Base-by-base conservation (phyloP, 2,888 invertebrate species). In the Pammene aurita region DNA sequence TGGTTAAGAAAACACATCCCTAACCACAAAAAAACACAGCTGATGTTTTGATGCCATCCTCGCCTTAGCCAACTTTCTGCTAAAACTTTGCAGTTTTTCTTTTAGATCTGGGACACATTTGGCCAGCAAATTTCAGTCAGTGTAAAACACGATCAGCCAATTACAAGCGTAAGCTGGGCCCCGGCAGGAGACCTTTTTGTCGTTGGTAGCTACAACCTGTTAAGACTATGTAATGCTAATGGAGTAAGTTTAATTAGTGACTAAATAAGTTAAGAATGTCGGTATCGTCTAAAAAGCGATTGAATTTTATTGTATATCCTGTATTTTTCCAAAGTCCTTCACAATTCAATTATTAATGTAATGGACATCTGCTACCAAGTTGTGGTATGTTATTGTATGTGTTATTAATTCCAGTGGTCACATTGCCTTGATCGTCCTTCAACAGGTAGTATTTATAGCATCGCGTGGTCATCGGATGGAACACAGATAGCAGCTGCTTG, bases 401-500 rank as follows among this genome's bases (percentile, higher is more conserved):
- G 14, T 44, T 5, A 13, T 34, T 58, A 6, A 34, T 78, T 78
- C 50, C 80, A 98, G 98, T 99, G 99, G 98, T 97, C 98, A 0
- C 96, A 98, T 86, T 97, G 97, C 60, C 92, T 99, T 73, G 98
- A 98, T 75, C 96, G 98, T 77, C 96, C 98, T 5, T 93, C 94
- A 73, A 96, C 96, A 0, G 99, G 99, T 7, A 98, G 98, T 76
- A 95, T 99, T 71, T 97, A 97, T 83, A 95, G 95, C 73, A 92
- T 99, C 58, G 94, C 96, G 4, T 99, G 99, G 99, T 98, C 98
- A 2, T 95, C 95, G 62, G 99, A 99, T 89, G 97, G 98, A 5
- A 99, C 98, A 0, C 99, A 99, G 86, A 92, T 99, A 35, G 97
- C 97, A 11, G 98, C 97, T 66, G 98, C 98, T n/a, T 97, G 98